A percentile compares a stretch with the other conserved stretches of the same genome.
These are phyloP conservation scores for Ditula angustiorana DNA, from an alignment of 2,888 invertebrate species.

Conservation along the genomic window DNA sequence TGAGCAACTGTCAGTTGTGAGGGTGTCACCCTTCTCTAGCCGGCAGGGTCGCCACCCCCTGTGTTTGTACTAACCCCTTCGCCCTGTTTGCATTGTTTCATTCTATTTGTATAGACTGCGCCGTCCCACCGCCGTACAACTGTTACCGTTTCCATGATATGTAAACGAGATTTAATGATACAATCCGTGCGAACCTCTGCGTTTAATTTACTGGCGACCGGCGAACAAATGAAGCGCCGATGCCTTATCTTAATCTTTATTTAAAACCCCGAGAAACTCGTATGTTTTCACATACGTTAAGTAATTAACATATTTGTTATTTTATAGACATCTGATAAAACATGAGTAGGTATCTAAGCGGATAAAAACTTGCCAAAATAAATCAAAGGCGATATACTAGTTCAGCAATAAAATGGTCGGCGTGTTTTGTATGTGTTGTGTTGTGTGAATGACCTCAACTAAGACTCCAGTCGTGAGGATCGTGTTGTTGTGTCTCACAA, in stretches of 20 bases:
- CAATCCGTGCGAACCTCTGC: conserved; percentile 57
- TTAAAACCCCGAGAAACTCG: conserved; percentile 5
- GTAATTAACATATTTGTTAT: conserved; percentile 5
- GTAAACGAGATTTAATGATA: conserved; percentile 77
- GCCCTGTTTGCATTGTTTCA: conserved; percentile 79
- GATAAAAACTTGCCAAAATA: neutral
- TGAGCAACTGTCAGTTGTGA: conserved; percentile 65
- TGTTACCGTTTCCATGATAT: conserved; percentile 79
- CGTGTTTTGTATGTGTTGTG: neutral
- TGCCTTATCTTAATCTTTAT: conserved; percentile 4
- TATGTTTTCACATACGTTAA: neutral
- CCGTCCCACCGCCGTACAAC: conserved; percentile 69
- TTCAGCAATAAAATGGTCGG: neutral
- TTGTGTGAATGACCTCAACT: neutral
- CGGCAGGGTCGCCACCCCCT: conserved; percentile 56
- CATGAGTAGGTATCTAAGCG: neutral
- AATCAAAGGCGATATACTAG: neutral
- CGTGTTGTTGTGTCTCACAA: neutral
- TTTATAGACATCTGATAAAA: neutral
- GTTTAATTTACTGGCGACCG: conserved; percentile 43
- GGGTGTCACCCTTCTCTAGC: conserved; percentile 60
- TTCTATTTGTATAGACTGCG: conserved; percentile 74
- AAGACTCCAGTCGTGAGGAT: neutral
- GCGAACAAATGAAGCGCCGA: conserved; percentile 10
- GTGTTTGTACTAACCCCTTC: conserved; percentile 74